Conservation (phyloP, 2,888 invertebrate species). For the Ceratothoa steindachneri region DNA sequence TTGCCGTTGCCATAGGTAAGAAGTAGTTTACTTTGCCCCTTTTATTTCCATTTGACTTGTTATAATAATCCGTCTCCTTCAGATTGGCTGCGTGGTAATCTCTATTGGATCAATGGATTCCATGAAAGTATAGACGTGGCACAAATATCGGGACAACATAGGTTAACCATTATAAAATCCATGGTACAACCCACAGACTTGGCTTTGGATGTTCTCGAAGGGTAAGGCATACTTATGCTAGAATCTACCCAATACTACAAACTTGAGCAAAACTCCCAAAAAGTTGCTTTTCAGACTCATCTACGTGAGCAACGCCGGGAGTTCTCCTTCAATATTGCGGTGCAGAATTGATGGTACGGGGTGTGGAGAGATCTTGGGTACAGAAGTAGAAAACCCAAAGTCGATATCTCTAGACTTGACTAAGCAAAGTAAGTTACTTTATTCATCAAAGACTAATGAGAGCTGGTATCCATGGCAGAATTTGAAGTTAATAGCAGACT, state of each 20-base stretch:
- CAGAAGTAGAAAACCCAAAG: no score
- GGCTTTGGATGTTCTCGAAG: neutral
- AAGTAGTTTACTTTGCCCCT: no score
- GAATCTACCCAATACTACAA: neutral
- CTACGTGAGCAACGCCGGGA: neutral
- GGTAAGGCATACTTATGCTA: slow-evolving; percentile 5
- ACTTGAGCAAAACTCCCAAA: no score
- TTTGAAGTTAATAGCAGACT: no score
- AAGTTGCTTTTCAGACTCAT: neutral
- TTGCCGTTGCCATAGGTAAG: no score
- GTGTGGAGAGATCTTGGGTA: neutral
- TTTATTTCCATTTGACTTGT: no score
- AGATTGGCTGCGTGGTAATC: neutral
- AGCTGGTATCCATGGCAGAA: no score
- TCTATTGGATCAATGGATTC: slow-evolving; percentile 2
- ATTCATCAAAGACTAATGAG: no score
- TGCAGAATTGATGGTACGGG: neutral
- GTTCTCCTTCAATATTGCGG: neutral
- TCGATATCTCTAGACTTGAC: no score
- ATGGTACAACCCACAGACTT: neutral
- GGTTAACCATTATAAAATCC: neutral
- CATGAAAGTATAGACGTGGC: neutral
- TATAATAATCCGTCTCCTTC: no score
- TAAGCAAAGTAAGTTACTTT: no score
- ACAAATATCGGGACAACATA: neutral